A percentile compares a stretch with the other conserved stretches of the same genome.
These are phyloP conservation scores for Cryptocheilus praepositus DNA, from an alignment of 2,888 invertebrate genomes.

Conservation along the genomic window DNA sequence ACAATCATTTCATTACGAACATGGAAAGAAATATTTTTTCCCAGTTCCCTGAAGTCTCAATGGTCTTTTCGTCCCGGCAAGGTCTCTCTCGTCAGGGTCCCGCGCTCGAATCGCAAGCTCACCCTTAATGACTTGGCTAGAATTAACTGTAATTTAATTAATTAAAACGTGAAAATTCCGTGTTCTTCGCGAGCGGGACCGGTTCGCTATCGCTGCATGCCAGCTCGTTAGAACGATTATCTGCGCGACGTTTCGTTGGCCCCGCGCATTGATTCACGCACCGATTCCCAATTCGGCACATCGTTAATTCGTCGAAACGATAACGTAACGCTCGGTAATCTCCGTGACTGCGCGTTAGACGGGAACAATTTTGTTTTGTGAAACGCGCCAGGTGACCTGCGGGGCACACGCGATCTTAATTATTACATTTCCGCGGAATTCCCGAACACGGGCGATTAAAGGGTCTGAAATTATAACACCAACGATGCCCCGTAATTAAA, in stretches of 20 bases:
- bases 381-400: no score
- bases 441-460: neutral
- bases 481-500: constrained; percentile 46
- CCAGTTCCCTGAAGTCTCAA: constrained; percentile 4
- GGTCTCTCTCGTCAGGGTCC: neutral
- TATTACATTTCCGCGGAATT: neutral
- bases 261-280: neutral
- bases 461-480: constrained; percentile 16
- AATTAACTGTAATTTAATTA: constrained; percentile 51
- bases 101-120: constrained; percentile 20
- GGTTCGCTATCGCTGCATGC: no score
- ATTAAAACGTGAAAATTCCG: constrained; percentile 34
- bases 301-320: neutral
- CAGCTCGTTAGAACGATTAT: constrained; percentile 1
- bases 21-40: constrained; percentile 8
- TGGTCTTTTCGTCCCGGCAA: constrained; percentile 6
- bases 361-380: no score
- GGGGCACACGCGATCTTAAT: neutral
- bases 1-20: constrained; percentile 9
- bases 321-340: neutral
- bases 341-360: no score
- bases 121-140: constrained; percentile 40
- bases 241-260: neutral
- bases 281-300: neutral
- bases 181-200: constrained; percentile 12